Evolutionary conservation across 1,140 invertebrate genomes (phyloP).

Genomic region (Drosophila pseudoobscura): DNA sequence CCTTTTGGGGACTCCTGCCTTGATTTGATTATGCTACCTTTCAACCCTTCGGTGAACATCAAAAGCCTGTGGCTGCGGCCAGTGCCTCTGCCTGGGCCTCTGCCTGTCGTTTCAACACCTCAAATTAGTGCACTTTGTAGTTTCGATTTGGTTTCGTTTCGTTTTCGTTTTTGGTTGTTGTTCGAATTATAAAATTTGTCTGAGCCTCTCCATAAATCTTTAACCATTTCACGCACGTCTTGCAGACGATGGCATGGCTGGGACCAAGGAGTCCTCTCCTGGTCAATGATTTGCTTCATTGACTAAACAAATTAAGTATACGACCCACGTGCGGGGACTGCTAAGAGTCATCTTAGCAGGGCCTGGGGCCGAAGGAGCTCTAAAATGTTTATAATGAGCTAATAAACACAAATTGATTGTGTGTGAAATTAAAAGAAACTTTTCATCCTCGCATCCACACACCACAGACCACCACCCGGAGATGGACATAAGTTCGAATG

Average conservation of each 20-base stretch:
- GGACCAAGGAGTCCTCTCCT: constrained; percentile 10
- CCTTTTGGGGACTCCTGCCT: constrained; percentile 29
- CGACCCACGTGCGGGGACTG: constrained; percentile 57
- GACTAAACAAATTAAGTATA: constrained; percentile 78
- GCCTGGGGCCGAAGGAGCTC: not conserved
- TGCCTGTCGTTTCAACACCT: constrained; percentile 59
- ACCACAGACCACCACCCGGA: not conserved
- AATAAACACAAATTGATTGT: constrained; percentile 71
- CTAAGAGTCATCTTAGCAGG: constrained; percentile 9
- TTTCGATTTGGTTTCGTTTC: constrained; percentile 42
- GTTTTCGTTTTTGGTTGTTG: constrained; percentile 1
- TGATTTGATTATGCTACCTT: constrained; percentile 76
- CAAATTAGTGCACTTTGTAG: constrained; percentile 79
- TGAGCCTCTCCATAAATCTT: constrained; percentile 45
- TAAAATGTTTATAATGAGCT: constrained; percentile 69
- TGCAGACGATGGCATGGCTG: constrained; percentile 10
- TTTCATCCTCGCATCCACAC: not conserved
- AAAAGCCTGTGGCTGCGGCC: constrained; percentile 50
- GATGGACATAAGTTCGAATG: constrained; percentile 11
- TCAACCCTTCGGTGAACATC: constrained; percentile 71
- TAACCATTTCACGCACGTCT: constrained; percentile 60
- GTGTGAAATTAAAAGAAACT: constrained; percentile 63
- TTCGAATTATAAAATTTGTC: constrained; percentile 49
- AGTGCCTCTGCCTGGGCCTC: not conserved
- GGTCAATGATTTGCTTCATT: constrained; percentile 76